These are phyloP conservation scores for Pterostichus niger DNA, from an alignment of 2,888 invertebrate genomes.

Conservation along the genomic window DNA sequence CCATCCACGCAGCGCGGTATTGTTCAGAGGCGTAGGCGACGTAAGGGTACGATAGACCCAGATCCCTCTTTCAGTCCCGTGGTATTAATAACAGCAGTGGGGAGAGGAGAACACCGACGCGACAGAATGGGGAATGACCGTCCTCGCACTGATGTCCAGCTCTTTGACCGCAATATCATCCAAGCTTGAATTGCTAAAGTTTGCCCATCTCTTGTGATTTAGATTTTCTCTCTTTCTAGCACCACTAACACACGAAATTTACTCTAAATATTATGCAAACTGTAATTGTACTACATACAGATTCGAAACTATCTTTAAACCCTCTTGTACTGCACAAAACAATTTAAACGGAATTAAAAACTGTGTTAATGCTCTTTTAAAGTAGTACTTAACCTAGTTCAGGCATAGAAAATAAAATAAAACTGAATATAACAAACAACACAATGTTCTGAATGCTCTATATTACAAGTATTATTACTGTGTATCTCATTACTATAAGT, in stretches of 20 bases:
- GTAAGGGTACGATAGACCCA: not conserved
- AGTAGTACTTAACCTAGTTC: no score
- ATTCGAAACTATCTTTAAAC: not conserved
- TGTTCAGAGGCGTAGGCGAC: slow-evolving; percentile 23
- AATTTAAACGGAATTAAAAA: no score
- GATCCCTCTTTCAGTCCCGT: slow-evolving; percentile 1
- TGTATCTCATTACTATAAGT: no score
- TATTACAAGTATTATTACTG: no score
- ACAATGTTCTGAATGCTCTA: no score
- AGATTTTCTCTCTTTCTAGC: not conserved
- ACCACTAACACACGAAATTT: not conserved
- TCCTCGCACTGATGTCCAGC: not conserved
- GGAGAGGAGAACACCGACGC: not conserved
- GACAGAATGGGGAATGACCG: slow-evolving; percentile 20
- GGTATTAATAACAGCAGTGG: slow-evolving; percentile 24
- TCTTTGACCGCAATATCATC: no score
- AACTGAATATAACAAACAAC: no score
- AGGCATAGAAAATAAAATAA: no score
- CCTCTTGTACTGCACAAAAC: not conserved
- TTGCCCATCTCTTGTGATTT: slow-evolving; percentile 15
- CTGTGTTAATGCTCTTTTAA: no score
- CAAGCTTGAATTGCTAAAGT: slow-evolving; percentile 6
- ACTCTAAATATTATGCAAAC: slow-evolving; percentile 17
- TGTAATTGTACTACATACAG: not conserved
- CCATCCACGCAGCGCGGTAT: slow-evolving; percentile 36